Percentiles rank a stretch among this genome's conserved stretches.
Evolutionary conservation across 1,140 invertebrate genomes (phyloP).

Genomic region (Lasioglossum albipes): DNA sequence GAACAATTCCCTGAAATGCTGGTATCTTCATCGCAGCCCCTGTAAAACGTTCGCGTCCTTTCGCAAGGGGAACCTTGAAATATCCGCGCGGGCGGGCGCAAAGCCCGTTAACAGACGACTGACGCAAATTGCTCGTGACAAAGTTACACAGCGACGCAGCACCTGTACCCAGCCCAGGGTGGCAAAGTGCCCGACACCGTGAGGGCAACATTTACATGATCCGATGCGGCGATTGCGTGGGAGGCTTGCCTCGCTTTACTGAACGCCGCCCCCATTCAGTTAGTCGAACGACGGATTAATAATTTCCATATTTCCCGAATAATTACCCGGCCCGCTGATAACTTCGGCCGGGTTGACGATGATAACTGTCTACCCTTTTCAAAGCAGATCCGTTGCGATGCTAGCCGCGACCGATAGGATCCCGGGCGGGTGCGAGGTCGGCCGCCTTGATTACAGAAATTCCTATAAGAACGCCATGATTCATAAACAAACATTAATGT

Average conservation of each 20-base stretch:
- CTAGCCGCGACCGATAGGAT: conserved; percentile 49
- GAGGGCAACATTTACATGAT: conserved; percentile 27
- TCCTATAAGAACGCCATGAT: too few species aligned
- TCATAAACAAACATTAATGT: too few species aligned
- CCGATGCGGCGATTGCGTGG: conserved; percentile 38
- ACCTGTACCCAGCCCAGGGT: not conserved
- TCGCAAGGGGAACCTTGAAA: not conserved
- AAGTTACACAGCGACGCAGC: conserved; percentile 23
- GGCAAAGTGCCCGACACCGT: conserved; percentile 15
- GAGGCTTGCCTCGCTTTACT: not conserved
- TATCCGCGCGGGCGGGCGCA: not conserved
- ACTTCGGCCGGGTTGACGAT: conserved; percentile 37
- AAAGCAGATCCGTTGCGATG: conserved; percentile 50
- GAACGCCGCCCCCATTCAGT: not conserved
- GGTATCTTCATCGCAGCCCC: not conserved
- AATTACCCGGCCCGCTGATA: conserved; percentile 46
- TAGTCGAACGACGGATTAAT: conserved; percentile 36
- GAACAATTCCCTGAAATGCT: not conserved
- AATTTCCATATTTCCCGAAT: conserved; percentile 47
- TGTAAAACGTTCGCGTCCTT: not conserved
- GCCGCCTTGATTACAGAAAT: too few species aligned
- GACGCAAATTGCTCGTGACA: conserved; percentile 36
- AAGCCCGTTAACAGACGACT: conserved; percentile 20
- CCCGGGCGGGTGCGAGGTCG: not conserved
- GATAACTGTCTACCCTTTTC: conserved; percentile 57